Evolutionary conservation across 2,113 vertebrate species (phyloP).

Genomic region (Cyprinus carpio): DNA sequence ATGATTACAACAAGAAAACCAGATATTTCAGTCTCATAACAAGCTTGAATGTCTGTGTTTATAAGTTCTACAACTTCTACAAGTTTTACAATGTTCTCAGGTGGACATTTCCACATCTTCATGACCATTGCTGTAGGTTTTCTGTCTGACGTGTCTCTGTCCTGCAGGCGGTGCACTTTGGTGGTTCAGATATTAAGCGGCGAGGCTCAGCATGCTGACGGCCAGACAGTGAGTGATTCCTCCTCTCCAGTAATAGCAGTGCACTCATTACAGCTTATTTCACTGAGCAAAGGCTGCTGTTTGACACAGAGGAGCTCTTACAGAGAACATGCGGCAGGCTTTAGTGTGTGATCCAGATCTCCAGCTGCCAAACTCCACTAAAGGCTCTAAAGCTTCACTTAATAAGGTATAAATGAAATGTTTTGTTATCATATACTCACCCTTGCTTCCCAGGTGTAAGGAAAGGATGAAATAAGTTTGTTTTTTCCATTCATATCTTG

Average conservation of each 20-base stretch:
- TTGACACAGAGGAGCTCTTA: slow-evolving; percentile 65
- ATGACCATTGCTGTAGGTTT: not conserved
- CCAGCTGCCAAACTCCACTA: slow-evolving; percentile 13
- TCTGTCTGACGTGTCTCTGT: not conserved
- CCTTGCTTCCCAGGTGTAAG: not conserved
- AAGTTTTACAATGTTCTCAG: not conserved
- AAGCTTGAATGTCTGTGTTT: not conserved
- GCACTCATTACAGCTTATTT: not conserved
- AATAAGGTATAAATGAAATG: slow-evolving; percentile 55
- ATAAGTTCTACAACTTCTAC: not conserved
- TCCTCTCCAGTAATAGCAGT: not conserved
- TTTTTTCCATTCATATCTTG: not conserved
- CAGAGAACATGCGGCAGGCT: slow-evolving; percentile 67
- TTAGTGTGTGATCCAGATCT: slow-evolving; percentile 67
- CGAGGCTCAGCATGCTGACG: slow-evolving; percentile 69
- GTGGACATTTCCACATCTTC: not conserved
- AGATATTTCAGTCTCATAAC: not conserved
- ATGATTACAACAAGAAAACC: too few relatives aligned
- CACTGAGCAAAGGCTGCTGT: not conserved
- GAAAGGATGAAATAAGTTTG: not conserved
- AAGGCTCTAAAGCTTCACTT: not conserved
- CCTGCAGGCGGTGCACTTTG: slow-evolving; percentile 73
- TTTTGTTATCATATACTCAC: not conserved
- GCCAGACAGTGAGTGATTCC: slow-evolving; percentile 70
- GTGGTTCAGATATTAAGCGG: slow-evolving; percentile 75